Percentiles rank a stretch among this genome's conserved stretches.
These are phyloP conservation scores for Xenus cinereus DNA, from an alignment of 2,113 vertebrate genomes.

Conservation along the genomic window DNA sequence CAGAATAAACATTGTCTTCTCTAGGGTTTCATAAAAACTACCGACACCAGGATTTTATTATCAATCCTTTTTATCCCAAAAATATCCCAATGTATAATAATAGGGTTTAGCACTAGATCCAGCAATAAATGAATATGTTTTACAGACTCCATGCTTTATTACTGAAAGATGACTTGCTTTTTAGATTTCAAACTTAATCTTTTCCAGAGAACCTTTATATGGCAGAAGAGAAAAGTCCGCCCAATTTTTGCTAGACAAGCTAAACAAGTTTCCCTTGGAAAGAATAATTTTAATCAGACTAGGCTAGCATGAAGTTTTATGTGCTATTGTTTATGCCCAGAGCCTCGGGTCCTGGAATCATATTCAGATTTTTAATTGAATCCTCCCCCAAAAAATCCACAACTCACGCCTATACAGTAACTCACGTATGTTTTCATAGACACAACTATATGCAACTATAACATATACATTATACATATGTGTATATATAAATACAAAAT, in stretches of 20 bases:
- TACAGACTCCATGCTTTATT: neutral
- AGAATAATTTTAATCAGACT: neutral
- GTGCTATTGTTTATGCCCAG: neutral
- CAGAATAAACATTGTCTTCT: conserved; percentile 1
- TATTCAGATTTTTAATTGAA: neutral
- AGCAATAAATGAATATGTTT: neutral
- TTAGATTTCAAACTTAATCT: neutral
- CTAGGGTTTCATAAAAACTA: neutral
- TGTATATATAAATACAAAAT: neutral
- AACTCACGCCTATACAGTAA: neutral
- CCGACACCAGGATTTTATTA: neutral
- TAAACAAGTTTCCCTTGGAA: neutral
- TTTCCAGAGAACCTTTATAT: neutral
- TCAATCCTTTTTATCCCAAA: neutral
- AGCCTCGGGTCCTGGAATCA: neutral
- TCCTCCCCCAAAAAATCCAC: neutral
- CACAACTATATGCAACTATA: neutral
- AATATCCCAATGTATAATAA: neutral
- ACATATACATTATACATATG: fast-evolving
- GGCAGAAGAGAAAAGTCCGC: neutral
- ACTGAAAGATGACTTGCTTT: neutral
- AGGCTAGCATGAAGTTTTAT: neutral
- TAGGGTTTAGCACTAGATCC: neutral
- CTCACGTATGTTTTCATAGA: neutral
- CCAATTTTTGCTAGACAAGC: neutral